These are phyloP conservation scores for Colaptes auratus DNA, from an alignment of 2,113 vertebrate genomes.

Conservation along the genomic window DNA sequence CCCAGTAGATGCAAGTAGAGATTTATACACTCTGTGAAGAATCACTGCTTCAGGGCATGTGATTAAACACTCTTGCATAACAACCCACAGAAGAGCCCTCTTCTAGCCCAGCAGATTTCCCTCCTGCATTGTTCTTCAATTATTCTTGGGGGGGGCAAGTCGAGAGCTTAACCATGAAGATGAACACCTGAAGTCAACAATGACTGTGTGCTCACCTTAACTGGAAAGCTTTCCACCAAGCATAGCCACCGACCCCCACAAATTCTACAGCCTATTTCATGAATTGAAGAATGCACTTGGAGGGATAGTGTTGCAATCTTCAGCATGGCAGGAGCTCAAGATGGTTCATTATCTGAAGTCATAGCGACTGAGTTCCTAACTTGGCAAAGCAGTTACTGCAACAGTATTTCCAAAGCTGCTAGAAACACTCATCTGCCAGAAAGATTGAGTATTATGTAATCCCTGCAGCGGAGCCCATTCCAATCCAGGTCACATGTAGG, in stretches of 20 bases:
- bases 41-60: slow-evolving; percentile 16
- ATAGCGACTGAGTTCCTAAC: neutral
- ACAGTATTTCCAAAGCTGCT: slow-evolving; percentile 15
- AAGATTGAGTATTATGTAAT: slow-evolving; percentile 30
- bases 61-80: slow-evolving; percentile 43
- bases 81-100: slow-evolving; percentile 24
- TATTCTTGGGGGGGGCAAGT: neutral
- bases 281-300: neutral
- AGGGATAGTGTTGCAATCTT: too few species aligned
- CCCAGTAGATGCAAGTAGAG: slow-evolving; percentile 11
- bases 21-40: slow-evolving; percentile 45
- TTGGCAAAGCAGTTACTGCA: slow-evolving; percentile 22
- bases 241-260: neutral
- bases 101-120: slow-evolving; percentile 12
- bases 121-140: slow-evolving; percentile 27
- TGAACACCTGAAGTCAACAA: neutral
- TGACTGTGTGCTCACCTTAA: neutral
- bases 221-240: neutral
- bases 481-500: slow-evolving; percentile 14
- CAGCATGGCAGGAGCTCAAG: neutral
- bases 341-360: slow-evolving; percentile 6
- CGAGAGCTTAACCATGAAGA: slow-evolving; percentile 18
- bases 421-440: slow-evolving; percentile 8
- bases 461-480: neutral
- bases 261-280: neutral